These are phyloP conservation scores for Synergus japonicus DNA, from an alignment of 2,888 invertebrate genomes.

Conservation along the genomic window DNA sequence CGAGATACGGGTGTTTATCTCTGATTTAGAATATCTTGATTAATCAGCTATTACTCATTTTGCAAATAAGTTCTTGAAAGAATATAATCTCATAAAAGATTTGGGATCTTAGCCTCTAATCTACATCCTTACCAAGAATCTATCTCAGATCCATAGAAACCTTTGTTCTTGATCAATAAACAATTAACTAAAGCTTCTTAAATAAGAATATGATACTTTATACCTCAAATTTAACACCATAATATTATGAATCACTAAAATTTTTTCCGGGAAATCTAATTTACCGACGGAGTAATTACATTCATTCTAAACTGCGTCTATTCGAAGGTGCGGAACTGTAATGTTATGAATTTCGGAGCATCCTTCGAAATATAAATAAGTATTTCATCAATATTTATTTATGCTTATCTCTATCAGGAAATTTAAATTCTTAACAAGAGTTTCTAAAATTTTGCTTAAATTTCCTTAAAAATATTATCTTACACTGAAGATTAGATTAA, in stretches of 20 bases:
- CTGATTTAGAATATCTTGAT: background rate
- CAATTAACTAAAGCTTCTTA: background rate
- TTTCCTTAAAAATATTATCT: no score
- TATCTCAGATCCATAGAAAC: background rate
- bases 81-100: background rate
- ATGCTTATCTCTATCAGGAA: no score
- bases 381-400: no score
- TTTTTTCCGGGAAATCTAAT: background rate
- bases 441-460: no score
- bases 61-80: background rate
- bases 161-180: background rate
- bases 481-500: no score
- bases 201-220: background rate
- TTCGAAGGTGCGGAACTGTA: no score
- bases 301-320: no score
- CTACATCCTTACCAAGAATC: background rate
- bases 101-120: background rate
- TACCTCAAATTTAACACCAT: background rate
- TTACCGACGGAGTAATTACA: background rate
- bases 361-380: no score
- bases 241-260: background rate
- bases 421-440: no score
- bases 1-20: background rate
- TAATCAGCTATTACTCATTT: background rate
- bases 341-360: no score